Evolutionary conservation across 1,140 invertebrate species (phyloP), one percentile per base, ranked within the genome.

Genomic region (Temnothorax curvispinosus): DNA sequence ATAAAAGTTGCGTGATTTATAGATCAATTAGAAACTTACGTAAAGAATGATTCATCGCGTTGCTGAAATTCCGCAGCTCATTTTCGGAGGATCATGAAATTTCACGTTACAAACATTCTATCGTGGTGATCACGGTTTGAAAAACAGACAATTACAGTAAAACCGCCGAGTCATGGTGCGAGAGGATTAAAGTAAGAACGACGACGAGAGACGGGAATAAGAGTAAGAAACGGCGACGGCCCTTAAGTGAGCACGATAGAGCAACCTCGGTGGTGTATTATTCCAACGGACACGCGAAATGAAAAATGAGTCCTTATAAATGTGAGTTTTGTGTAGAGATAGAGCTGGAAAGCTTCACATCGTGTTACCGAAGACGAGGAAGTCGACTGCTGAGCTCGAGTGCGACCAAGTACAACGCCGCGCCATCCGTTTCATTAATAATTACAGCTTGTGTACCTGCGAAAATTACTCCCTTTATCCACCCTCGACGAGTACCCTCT

Each of bases 381-480:
- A 80, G 77, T 67, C 76, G 35, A 32, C 64, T 58, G 75, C 27
- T 50, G 85, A 85, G 65, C 58, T 54, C 47, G n/a, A 60, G 52
- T 44, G 38, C 50, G 38, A 56, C 64, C 21, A 56, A n/a, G 75
- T 15, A 47, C 84, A 75, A 87, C 89, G 84, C 85, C 21, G 74
- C 15, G 65, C 88, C 77, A 88, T 92, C 90, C 86, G 74, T 89
- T 82, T 85, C 91, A 88, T 92, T 92, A 92, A 92, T 92, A 92
- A 92, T 90, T 91, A 87, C 89, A 64, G 80, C 69, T 88, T 92
- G 90, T 91, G 91, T 91, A 87, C 91, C 85, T 69, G 88, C 88
- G 91, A 91, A 91, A 92, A 92, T 92, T 91, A 91, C 91, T 91
- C 89, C 89, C 91, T 91, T 92, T 92, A 91, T 92, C 90, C 81